phyloP scores from a whole-genome alignment of 2,113 vertebrate genomes.

The Gopherus evgoodei region DNA sequence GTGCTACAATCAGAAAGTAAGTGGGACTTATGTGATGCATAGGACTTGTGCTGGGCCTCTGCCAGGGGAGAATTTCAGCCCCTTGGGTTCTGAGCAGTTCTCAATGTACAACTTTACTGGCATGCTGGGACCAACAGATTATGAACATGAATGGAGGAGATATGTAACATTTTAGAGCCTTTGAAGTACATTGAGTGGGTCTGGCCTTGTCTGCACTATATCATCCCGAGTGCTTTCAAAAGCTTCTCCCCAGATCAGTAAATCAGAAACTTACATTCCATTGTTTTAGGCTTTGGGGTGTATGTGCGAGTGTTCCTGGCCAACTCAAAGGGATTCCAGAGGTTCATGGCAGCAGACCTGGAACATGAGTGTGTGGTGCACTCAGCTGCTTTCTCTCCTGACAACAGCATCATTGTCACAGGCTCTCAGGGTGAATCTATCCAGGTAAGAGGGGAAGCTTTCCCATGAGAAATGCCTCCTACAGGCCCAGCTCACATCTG shows the following conservation, averaged over 20 bases:
- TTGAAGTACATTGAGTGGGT: background rate
- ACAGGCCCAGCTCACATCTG: background rate
- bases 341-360: constrained; percentile 69
- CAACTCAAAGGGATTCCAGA: constrained; percentile 62
- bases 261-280: background rate
- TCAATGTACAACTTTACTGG: background rate
- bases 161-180: background rate
- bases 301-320: constrained; percentile 74
- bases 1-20: background rate
- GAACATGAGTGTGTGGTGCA: constrained; percentile 77
- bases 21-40: background rate
- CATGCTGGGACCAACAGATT: background rate
- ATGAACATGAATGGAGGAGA: background rate
- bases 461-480: background rate
- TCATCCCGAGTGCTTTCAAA: background rate
- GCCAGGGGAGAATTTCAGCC: background rate
- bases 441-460: constrained; percentile 64
- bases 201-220: background rate
- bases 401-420: constrained; percentile 72
- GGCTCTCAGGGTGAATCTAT: constrained; percentile 82
- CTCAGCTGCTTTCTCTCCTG: constrained; percentile 68
- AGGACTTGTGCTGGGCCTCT: background rate
- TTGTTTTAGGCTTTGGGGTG: constrained; percentile 76
- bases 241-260: background rate
- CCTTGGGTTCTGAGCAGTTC: background rate